Base-by-base conservation (phyloP, 2,797 vertebrate genomes). In the Leucoraja ocellata region DNA sequence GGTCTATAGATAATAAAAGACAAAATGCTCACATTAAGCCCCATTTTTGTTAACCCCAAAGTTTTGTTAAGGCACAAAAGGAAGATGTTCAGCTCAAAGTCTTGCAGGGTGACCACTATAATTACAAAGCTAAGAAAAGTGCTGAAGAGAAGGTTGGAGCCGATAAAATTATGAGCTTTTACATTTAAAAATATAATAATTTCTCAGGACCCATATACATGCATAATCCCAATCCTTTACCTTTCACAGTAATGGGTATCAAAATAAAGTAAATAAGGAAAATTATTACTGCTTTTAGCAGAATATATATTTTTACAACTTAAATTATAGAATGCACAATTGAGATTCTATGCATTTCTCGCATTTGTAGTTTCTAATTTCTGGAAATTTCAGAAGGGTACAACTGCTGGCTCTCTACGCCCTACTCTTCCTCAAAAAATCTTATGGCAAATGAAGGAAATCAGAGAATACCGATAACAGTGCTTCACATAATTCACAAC, bases 1-100 rank as follows among this genome's bases (percentile, higher is more conserved):
- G 98, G 98, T 96, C 99, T 99, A 95, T 0, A 79, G 93, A 95
- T 95, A 93, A 21, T 36, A 1, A 88, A 0, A 86, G 0, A 86
- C 28, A 21, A 76, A 76, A 74, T 5, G n/a, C 76, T 76, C 54
- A 88, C 10, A 16, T 90, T 88, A 61, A 39, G 39, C 39, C 39
- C 39, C 39, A 39, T 39, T 39, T 46, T 46, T 54, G 4, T 5
- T 54, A 54, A 54, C 46, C 46, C 46, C 71, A 73, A 18, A 73
- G 16, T 73, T 18, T 2, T 73, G 1, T 21, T 73, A 21, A 18
- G 16, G 16, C 68, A 21, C 4, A 73, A 73, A 73, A 18, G 71
- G 16, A 18, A 39, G 39, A 39, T 39, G 63, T 14, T 65, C 63
- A 65, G 8, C 63, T 65, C 14, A 65, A 65, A 65, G 63, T 14